Base-by-base conservation (phyloP, 2,113 vertebrate species). In the Pristiophorus japonicus region DNA sequence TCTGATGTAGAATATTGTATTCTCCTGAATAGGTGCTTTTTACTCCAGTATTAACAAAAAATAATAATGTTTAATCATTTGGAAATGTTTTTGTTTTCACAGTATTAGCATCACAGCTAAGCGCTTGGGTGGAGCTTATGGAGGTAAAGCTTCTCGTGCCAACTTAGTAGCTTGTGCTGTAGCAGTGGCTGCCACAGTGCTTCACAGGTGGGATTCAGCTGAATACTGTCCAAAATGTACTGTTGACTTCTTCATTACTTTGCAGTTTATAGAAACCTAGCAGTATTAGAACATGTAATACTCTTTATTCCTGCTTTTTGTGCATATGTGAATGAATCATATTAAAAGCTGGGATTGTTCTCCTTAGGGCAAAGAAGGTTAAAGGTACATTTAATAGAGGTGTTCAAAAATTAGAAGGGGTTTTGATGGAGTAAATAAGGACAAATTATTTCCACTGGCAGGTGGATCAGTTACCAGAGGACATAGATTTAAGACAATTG, bases 61-160 rank as follows among this genome's bases (percentile, higher is more conserved):
- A 66, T 94, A 10, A 66, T 67, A 7, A 10, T 38, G 24, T 88
- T 93, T 42, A 65, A 66, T 94, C 8, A 47, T 67, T 47, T 20
- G n/a, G 42, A 12, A 66, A 45, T 47, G 12, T 47, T 94, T 94
- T 70, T 94, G 65, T 94, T 70, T 70, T 51, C 93, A 73, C 93
- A 94, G 93, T 34, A 94, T 94, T 70, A 51, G 73, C 66, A 47
- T 94, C 65, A 47, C 65, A 27, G 27, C 66, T 18, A 94, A 94
- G 45, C 93, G 93, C 34, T 73, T 94, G 93, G 93, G 93, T 70
- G 93, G 93, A 94, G 93, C 93, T 34, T 94, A 94, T 47, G 93
- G 93, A 51, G 93, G 93, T 30, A 94, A 94, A 94, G 93, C 93
- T 45, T 45, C 65, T 0, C 93, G 93, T 47, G 10, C 93, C 12